Base-by-base conservation (phyloP, 92 coral and sea anemone species). In the Epizoanthus rinbou region DNA sequence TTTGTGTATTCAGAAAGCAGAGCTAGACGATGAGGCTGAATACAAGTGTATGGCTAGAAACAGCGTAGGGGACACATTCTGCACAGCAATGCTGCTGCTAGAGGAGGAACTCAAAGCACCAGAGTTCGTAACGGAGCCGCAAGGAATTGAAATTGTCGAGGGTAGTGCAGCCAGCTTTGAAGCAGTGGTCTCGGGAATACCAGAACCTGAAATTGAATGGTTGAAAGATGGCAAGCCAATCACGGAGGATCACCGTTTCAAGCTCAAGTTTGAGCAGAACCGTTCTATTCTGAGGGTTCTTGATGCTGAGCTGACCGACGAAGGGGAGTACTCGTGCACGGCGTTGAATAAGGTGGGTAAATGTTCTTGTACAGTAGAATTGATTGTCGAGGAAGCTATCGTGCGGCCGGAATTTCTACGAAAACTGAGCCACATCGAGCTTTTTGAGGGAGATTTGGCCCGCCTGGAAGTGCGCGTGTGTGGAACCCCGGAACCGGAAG, bases 401-500 rank as follows among this genome's bases (percentile, higher is more conserved):
- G 97, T 94, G 41, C 93, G 93, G 47, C 99, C 99, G 54, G 93
- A 89, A 64, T 97, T 97, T 80, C 83, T 89, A 6, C 81, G 93
- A 74, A 90, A 84, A 85, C 89, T 97, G 86, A 89, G 84, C 63
- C 88, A 88, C 74, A 88, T 94, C 16, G 93, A 97, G 80, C 89
- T 97, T 65, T 87, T 89, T 78, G 97, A 94, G 71, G 99, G 95
- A 24, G 95, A 93, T 59, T 85, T 93, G 73, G 99, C 90, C 33
- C 92, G 94, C 70, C 94, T 97, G 69, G 91, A 92, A 74, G 98
- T 97, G 18, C 93, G 97, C 45, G 97, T 97, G 37, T 89, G 94
- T 64, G 98, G 99, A 52, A 97, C 98, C 57, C 99, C 99, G 66
- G 92, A 86, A 22, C 99, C 99, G 58, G 89, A 92, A 57, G 95